phyloP scores from a whole-genome alignment of 2,113 vertebrate species.

The Amblyopsis rosae region DNA sequence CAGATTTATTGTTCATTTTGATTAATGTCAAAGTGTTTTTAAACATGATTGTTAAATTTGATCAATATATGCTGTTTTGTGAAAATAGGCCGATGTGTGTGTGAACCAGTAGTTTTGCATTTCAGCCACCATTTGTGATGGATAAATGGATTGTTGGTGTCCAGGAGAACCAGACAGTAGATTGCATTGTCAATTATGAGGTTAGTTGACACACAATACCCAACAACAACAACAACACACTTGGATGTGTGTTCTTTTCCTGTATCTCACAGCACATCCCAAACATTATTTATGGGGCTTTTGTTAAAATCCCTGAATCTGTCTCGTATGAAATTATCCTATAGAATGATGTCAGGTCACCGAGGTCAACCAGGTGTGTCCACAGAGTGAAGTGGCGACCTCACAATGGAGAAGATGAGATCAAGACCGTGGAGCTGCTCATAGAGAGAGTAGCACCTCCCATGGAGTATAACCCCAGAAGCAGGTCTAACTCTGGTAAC shows the following conservation, averaged over 20 bases:
- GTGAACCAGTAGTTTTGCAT: conserved; percentile 44
- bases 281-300: not conserved
- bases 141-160: conserved; percentile 96
- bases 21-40: not conserved
- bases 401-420: conserved; percentile 79
- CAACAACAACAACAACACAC: not conserved
- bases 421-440: conserved; percentile 85
- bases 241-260: not conserved
- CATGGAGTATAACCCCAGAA: conserved; percentile 73
- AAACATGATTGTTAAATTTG: not conserved
- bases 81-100: not conserved
- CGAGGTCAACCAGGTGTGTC: conserved; percentile 85
- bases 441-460: conserved; percentile 79
- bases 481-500: conserved; percentile 82
- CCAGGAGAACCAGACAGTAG: conserved; percentile 83
- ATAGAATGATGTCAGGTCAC: conserved; percentile 88
- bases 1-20: conserved; percentile 12
- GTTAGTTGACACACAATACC: conserved; percentile 68
- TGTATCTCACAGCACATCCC: too few species aligned
- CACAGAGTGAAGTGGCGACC: conserved; percentile 81
- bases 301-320: conserved; percentile 5
- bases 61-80: not conserved
- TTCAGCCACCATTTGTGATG: conserved; percentile 97
- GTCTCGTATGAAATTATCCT: conserved; percentile 15
- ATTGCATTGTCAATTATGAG: conserved; percentile 92